Evolutionary conservation across 2,113 vertebrate genomes (phyloP).

Genomic region (Aegithalos caudatus): DNA sequence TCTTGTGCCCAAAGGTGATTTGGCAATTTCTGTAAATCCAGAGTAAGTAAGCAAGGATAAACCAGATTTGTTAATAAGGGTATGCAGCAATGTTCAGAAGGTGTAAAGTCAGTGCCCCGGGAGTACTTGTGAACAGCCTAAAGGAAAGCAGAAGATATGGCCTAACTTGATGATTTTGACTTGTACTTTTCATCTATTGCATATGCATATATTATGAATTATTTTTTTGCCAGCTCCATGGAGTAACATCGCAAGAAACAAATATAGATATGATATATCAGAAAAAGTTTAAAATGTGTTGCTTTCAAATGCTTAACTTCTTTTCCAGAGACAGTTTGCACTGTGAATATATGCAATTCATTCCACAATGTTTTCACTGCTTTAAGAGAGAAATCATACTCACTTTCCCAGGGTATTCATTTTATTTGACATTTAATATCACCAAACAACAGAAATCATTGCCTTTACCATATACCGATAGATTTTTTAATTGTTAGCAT

Average conservation of each 20-base stretch:
- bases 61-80: not conserved
- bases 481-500: not conserved
- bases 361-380: not conserved
- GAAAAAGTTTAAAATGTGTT: not conserved
- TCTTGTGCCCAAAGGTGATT: not conserved
- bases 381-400: not conserved
- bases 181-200: not conserved
- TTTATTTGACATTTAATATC: not conserved
- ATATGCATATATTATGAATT: not conserved
- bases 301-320: not conserved
- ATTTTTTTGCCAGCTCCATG: not conserved
- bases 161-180: not conserved
- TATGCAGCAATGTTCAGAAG: not conserved
- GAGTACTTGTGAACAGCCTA: not conserved
- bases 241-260: not conserved
- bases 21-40: not conserved
- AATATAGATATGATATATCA: not conserved
- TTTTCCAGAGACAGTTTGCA: not conserved
- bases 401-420: not conserved
- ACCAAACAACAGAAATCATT: not conserved
- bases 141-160: not conserved
- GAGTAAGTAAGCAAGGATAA: not conserved
- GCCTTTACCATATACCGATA: not conserved
- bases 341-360: not conserved
- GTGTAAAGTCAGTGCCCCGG: not conserved